Evolutionary conservation across 2,797 vertebrate species (phyloP).

Genomic region (Molossus alvarezi): DNA sequence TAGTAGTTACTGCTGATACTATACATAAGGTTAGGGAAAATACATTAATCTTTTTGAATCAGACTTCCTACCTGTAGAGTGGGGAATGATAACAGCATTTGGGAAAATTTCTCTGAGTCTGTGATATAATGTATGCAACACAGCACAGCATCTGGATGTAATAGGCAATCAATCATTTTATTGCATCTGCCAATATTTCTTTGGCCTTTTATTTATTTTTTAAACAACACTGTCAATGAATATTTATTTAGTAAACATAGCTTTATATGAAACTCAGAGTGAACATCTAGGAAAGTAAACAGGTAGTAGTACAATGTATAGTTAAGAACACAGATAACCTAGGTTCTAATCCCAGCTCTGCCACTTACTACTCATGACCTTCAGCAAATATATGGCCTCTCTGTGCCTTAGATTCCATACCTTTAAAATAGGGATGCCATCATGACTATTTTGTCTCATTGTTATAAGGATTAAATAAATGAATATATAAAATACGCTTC

Average conservation of each 20-base stretch:
- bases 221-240: background rate
- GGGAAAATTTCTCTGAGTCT: background rate
- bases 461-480: constrained; percentile 40
- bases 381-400: background rate
- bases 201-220: background rate
- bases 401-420: background rate
- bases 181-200: background rate
- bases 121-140: constrained; percentile 2
- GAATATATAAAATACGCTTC: background rate
- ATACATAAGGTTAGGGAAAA: background rate
- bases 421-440: background rate
- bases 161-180: constrained; percentile 15
- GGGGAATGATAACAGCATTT: background rate
- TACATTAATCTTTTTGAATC: background rate
- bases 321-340: background rate
- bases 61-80: background rate
- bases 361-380: background rate
- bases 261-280: background rate
- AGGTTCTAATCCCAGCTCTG: background rate
- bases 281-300: background rate
- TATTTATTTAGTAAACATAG: background rate
- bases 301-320: background rate
- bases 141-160: background rate
- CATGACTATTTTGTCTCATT: background rate
- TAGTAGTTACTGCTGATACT: constrained; percentile 19